These are phyloP conservation scores for Ctenosaura bakeri DNA, from an alignment of 2,797 vertebrate genomes.

Conservation along the genomic window DNA sequence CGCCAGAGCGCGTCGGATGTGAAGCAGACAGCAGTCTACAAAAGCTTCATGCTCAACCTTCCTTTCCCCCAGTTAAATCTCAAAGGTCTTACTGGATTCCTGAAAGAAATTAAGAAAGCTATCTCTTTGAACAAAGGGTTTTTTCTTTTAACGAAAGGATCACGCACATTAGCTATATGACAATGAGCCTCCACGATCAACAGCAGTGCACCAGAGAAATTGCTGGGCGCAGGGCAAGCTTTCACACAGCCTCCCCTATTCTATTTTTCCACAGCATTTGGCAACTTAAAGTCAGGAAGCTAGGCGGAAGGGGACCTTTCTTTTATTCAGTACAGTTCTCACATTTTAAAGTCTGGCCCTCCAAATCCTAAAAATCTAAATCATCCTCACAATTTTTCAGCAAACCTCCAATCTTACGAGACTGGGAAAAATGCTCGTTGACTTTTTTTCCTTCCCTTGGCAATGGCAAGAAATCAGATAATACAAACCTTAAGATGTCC, in stretches of 20 bases:
- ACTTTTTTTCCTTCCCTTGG: not conserved
- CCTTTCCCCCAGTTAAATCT: too few relatives aligned
- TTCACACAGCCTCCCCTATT: not conserved
- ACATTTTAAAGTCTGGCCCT: not conserved
- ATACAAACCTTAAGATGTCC: not conserved
- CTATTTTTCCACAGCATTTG: not conserved
- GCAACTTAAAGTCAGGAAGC: not conserved
- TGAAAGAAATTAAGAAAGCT: too few relatives aligned
- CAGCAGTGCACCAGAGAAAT: not conserved
- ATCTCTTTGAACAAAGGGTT: too few relatives aligned
- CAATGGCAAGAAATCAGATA: not conserved
- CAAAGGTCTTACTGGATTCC: too few relatives aligned
- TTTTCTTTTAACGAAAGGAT: not conserved
- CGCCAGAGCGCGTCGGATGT: too few relatives aligned
- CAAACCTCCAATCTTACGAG: not conserved
- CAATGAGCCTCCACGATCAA: not conserved
- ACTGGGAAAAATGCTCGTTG: not conserved
- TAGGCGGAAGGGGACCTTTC: not conserved
- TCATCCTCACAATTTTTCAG: not conserved
- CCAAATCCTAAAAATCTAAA: not conserved
- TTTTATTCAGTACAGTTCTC: not conserved
- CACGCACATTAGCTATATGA: not conserved
- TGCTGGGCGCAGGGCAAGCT: not conserved
- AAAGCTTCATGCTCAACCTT: too few relatives aligned
- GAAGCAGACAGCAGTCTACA: too few relatives aligned